Evolutionary conservation across 2,888 invertebrate genomes (phyloP), one percentile per base, ranked within the genome.

Genomic region (Andrena flavipes): DNA sequence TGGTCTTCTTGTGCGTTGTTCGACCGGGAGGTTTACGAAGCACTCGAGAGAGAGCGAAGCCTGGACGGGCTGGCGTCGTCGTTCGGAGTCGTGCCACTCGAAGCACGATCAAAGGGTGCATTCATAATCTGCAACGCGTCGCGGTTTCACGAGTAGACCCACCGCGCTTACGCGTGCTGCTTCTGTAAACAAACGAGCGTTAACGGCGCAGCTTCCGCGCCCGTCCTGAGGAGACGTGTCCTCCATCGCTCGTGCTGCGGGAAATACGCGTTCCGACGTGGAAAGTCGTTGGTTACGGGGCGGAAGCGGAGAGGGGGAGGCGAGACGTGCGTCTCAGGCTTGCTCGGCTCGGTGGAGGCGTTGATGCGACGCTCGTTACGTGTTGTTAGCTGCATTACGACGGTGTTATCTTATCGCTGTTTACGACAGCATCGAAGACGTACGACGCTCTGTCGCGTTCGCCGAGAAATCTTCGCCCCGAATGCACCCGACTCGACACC

Each of bases 71-170:
- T 56, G 48, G 30, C 51, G 51, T 72, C 64, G 74, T 75, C 64
- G 60, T 13, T 56, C 56, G 56, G 23, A 76, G 77, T 75, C 60
- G 75, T 54, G 33, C 49, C 82, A 75, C 83, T 88, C 76, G 70
- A 82, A 86, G 78, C 74, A 26, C 81, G 82, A 87, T 88, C 86
- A 88, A 88, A 86, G 83, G 82, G 72, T 74, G 80, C 80, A 87
- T 87, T 87, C 86, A 87, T 86, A 87, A 82, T 87, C 73, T 77
- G 84, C 84, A 67, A 87, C 74, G 77, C 84, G 65, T 77, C 85
- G 86, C 80, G 85, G 70, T 82, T 86, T 73, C 75, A 51, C 71
- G 33, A 67, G 59, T 48, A 60, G 42, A 67, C 56, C 63, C 71
- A 65, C 60, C 68, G 48, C 42, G 70, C 72, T 70, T 30, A 51